Conservation (phyloP, 2,888 invertebrate species). For the Heliconius charithonia region DNA sequence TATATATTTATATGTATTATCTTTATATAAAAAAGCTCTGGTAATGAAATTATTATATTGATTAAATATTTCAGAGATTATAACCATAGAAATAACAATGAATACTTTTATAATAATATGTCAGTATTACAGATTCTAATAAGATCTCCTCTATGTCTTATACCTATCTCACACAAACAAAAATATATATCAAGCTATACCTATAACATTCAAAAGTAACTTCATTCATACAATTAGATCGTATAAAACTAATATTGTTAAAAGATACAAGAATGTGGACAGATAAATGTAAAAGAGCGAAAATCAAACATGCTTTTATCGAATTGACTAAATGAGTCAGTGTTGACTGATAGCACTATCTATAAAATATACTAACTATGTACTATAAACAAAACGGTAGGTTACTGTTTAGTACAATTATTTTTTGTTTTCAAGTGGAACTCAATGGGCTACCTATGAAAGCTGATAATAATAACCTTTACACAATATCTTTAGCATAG, state of each 20-base stretch:
- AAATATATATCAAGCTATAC: background rate
- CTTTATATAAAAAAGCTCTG: no score
- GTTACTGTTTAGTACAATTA: conserved; percentile 13
- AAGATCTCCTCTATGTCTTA: no score
- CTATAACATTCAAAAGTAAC: background rate
- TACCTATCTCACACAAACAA: background rate
- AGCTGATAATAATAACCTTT: background rate
- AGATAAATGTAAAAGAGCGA: conserved; percentile 14
- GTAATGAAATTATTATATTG: no score
- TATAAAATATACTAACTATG: background rate
- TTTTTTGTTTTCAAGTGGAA: conserved; percentile 7
- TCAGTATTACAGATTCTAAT: no score
- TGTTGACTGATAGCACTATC: conserved; percentile 31
- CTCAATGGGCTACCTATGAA: background rate
- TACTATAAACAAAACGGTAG: conserved; percentile 13
- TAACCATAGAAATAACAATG: no score
- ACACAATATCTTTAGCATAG: no score
- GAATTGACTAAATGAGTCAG: conserved; percentile 22
- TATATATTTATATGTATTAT: no score
- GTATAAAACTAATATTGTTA: conserved; percentile 18
- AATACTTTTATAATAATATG: no score
- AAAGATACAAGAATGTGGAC: conserved; percentile 21
- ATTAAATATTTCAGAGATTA: no score
- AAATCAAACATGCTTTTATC: conserved; percentile 35
- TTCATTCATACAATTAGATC: background rate